Evolutionary conservation across 1,140 invertebrate genomes (phyloP).

Genomic region (Kradibia gibbosae): DNA sequence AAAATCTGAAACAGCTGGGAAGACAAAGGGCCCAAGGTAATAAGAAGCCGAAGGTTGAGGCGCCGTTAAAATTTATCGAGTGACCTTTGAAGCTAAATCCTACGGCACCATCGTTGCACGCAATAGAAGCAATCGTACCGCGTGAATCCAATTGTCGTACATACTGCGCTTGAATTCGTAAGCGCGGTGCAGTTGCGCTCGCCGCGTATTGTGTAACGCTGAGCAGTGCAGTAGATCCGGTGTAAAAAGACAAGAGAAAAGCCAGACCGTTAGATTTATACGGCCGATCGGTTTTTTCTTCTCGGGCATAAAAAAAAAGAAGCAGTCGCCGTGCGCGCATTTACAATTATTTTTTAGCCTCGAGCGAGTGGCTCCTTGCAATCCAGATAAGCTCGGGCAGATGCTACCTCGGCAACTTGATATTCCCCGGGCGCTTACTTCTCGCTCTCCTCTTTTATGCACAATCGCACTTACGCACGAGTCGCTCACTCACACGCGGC

Average conservation of each 20-base stretch:
- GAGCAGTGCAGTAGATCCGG: background rate
- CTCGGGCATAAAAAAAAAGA: background rate
- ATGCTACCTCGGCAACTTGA: background rate
- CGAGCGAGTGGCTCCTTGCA: background rate
- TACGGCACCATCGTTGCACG: background rate
- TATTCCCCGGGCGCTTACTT: background rate
- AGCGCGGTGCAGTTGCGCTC: background rate
- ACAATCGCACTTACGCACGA: no score
- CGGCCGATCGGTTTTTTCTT: slow-evolving; percentile 4
- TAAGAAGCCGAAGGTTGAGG: background rate
- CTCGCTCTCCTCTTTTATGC: background rate
- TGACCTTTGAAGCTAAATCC: background rate
- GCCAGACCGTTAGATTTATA: slow-evolving; percentile 30
- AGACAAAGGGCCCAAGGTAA: background rate
- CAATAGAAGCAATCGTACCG: background rate
- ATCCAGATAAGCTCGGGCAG: slow-evolving; percentile 33
- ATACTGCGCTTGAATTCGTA: background rate
- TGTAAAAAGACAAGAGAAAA: background rate
- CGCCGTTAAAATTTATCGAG: background rate
- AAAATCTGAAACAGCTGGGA: no score
- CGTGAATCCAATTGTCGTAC: slow-evolving; percentile 1
- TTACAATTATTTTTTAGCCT: background rate
- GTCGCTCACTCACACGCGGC: no score
- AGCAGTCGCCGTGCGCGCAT: background rate
- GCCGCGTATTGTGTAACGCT: background rate